These are phyloP conservation scores for Chloroceryle amazona DNA, from an alignment of 2,797 vertebrate species.

Conservation along the genomic window DNA sequence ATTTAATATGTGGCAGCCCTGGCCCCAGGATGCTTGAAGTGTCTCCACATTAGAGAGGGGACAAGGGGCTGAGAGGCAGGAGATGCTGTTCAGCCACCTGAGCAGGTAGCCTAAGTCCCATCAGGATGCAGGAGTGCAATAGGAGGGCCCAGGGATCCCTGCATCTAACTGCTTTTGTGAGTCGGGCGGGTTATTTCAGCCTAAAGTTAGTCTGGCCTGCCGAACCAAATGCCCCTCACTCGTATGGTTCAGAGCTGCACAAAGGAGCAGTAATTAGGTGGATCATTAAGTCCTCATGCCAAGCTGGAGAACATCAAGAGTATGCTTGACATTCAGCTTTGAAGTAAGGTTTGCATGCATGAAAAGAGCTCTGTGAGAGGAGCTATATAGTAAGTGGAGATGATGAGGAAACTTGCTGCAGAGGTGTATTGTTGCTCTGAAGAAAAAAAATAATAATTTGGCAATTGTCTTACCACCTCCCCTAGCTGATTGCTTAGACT, in stretches of 20 bases:
- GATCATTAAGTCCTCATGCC: fast-evolving
- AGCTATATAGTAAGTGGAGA: neutral
- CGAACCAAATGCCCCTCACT: neutral
- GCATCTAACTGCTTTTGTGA: neutral
- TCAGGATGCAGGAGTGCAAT: neutral
- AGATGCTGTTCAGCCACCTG: fast-evolving
- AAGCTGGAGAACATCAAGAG: neutral
- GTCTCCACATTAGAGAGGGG: neutral
- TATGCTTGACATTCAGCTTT: neutral
- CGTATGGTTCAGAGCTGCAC: neutral
- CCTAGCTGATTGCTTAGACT: neutral
- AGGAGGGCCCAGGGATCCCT: neutral
- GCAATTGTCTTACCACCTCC: neutral
- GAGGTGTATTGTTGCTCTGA: neutral
- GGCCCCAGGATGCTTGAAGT: neutral
- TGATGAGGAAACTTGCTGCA: fast-evolving
- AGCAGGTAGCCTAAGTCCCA: neutral
- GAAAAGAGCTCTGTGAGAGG: neutral
- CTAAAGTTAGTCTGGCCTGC: neutral
- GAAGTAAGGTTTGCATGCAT: neutral
- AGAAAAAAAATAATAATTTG: neutral
- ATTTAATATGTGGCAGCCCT: neutral
- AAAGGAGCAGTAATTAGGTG: neutral
- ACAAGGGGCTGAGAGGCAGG: neutral
- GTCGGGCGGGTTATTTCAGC: neutral